Conservation (phyloP, 2,797 vertebrate species). For the Mormyrus proboscirostris region DNA sequence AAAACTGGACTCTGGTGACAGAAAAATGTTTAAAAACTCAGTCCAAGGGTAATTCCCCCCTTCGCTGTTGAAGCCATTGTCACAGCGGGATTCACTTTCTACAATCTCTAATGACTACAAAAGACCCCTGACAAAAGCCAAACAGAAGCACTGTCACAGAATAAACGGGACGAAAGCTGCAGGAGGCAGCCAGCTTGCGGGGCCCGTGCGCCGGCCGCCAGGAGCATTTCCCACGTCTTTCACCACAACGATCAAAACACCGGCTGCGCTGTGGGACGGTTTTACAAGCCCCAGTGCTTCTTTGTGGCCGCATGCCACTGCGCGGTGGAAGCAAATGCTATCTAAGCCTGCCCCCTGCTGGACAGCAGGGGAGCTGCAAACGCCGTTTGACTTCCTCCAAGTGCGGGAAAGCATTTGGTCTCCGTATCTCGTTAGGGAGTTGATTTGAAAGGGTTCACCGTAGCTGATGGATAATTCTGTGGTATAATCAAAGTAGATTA, state of each 20-base stretch:
- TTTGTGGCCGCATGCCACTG: not conserved
- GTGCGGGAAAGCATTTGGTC: not conserved
- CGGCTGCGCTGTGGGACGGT: slow-evolving; percentile 25
- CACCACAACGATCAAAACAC: slow-evolving; percentile 30
- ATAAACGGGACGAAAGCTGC: slow-evolving; percentile 6
- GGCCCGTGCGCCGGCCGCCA: not conserved
- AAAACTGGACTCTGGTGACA: not conserved
- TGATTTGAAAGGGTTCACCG: slow-evolving; percentile 30
- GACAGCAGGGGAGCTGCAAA: slow-evolving; percentile 26
- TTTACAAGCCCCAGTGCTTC: slow-evolving; percentile 14
- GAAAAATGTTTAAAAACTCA: not conserved
- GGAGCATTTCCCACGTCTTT: slow-evolving; percentile 21
- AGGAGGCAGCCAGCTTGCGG: not conserved
- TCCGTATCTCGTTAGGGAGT: slow-evolving; percentile 9
- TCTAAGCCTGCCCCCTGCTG: slow-evolving; percentile 60
- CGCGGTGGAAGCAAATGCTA: slow-evolving; percentile 25
- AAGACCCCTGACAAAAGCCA: slow-evolving; percentile 21
- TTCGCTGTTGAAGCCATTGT: not conserved
- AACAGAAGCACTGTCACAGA: slow-evolving; percentile 26
- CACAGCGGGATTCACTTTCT: not conserved
- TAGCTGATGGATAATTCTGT: slow-evolving; percentile 23
- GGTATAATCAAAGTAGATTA: slow-evolving; percentile 33
- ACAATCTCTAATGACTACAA: slow-evolving; percentile 5
- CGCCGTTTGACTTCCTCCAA: slow-evolving; percentile 7
- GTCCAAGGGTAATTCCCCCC: not conserved